phyloP scores from a whole-genome alignment of 2,113 vertebrate genomes.

The Struthio camelus region DNA sequence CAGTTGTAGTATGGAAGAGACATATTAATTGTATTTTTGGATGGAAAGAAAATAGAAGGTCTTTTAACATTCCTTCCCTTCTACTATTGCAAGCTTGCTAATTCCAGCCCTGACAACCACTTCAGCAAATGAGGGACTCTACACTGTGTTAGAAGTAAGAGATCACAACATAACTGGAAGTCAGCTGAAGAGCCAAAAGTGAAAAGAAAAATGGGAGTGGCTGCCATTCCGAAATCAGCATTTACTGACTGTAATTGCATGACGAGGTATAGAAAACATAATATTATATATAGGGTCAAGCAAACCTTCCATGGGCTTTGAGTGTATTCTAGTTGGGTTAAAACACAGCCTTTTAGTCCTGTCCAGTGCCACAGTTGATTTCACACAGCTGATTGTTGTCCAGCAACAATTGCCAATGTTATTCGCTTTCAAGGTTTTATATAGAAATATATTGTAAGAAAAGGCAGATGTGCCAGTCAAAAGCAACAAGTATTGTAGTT shows the following conservation, averaged over 20 bases:
- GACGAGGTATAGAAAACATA: fast-evolving
- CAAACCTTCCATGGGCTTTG: not conserved
- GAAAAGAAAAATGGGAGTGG: not conserved
- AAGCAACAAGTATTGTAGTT: not conserved
- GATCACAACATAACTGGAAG: not conserved
- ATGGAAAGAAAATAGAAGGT: not conserved
- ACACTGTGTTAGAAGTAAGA: not conserved
- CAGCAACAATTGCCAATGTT: not conserved
- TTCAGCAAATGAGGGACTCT: fast-evolving
- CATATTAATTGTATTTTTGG: not conserved
- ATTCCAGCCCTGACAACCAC: not conserved
- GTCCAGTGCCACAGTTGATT: not conserved
- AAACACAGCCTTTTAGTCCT: not conserved
- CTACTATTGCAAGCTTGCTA: fast-evolving
- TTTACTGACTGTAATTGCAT: not conserved
- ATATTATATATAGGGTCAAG: not conserved
- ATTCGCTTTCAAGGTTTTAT: not conserved
- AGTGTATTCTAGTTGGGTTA: not conserved
- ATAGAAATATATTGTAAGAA: not conserved
- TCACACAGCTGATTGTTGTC: not conserved
- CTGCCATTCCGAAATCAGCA: not conserved
- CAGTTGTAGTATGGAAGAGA: not conserved
- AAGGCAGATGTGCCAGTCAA: not conserved
- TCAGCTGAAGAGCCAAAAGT: not conserved
- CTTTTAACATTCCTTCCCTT: not conserved